phyloP scores from a whole-genome alignment of 2,888 invertebrate species.

The Aspidiotus destructor region DNA sequence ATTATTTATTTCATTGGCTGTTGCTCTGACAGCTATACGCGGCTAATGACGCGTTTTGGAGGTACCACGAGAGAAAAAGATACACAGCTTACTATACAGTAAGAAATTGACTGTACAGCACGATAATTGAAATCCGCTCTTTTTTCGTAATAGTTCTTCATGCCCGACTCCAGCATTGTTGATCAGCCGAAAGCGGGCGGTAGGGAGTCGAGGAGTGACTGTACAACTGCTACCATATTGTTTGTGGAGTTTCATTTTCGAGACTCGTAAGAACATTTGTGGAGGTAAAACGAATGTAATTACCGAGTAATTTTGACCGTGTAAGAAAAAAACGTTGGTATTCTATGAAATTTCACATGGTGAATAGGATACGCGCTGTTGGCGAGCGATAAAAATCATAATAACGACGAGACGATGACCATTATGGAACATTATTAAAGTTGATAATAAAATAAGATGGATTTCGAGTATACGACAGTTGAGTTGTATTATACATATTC shows the following conservation, averaged over 20 bases:
- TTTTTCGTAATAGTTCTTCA: neutral
- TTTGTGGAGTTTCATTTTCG: neutral
- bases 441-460: too few species aligned
- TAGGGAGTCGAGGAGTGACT: neutral
- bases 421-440: too few species aligned
- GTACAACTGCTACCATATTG: neutral
- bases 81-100: neutral
- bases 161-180: neutral
- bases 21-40: neutral
- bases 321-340: neutral
- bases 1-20: constrained; percentile 4
- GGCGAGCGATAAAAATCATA: too few species aligned
- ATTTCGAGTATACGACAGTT: too few species aligned
- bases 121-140: constrained; percentile 4
- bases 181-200: neutral
- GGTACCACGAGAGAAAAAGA: neutral
- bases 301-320: constrained; percentile 1
- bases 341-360: too few species aligned
- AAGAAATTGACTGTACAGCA: constrained; percentile 4
- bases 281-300: neutral
- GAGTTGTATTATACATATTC: too few species aligned
- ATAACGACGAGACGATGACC: too few species aligned
- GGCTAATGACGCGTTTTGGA: constrained; percentile 4
- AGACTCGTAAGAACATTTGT: neutral
- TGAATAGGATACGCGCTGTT: too few species aligned